These are phyloP conservation scores for Sturnus vulgaris DNA, from an alignment of 2,113 vertebrate genomes.

Conservation along the genomic window DNA sequence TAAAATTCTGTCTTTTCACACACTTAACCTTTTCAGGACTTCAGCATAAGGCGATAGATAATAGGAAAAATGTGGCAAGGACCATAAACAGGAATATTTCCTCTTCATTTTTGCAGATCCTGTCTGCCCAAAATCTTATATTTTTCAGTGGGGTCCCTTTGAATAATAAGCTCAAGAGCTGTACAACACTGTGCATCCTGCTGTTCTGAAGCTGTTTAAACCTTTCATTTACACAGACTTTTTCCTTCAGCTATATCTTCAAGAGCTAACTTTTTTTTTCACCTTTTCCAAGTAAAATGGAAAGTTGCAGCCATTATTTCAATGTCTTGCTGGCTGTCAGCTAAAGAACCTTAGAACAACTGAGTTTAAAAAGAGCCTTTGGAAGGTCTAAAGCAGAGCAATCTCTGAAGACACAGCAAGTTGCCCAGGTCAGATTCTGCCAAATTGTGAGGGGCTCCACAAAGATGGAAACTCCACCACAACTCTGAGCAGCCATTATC, in stretches of 20 bases:
- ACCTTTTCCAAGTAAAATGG: background rate
- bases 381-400: background rate
- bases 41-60: background rate
- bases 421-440: background rate
- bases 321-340: background rate
- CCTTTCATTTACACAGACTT: background rate
- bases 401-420: background rate
- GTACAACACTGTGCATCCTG: background rate
- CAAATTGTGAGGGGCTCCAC: background rate
- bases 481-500: background rate
- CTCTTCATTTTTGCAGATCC: background rate
- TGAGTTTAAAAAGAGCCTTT: background rate
- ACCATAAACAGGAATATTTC: background rate
- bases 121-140: background rate
- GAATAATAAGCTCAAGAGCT: background rate
- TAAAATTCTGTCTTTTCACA: background rate
- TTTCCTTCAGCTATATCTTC: background rate
- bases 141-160: background rate
- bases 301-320: background rate
- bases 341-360: background rate
- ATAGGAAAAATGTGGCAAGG: background rate
- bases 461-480: background rate
- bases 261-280: background rate
- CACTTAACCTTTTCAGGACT: background rate
- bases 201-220: background rate